Conservation (phyloP, 2,888 invertebrate genomes). For the Drosophila putrida region DNA sequence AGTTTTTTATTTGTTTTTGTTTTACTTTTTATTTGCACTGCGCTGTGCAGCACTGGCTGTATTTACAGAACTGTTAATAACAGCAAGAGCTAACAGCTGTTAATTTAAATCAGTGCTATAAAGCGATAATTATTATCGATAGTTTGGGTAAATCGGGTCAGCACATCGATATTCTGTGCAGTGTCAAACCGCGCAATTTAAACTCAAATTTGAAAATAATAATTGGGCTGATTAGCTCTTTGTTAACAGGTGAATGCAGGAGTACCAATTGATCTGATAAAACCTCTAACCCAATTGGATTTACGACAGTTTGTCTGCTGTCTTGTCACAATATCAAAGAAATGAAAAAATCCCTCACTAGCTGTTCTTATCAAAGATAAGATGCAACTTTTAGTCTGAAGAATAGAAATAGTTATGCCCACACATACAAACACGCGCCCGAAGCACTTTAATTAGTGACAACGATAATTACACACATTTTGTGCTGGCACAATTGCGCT, state of each 20-base stretch:
- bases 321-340: constrained; percentile 18
- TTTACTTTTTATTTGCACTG: constrained; percentile 30
- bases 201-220: constrained; percentile 6
- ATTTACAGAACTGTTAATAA: constrained; percentile 8
- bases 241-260: not conserved
- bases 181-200: not conserved
- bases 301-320: constrained; percentile 55
- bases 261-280: constrained; percentile 1
- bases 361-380: constrained; percentile 30
- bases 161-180: not conserved
- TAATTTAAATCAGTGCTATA: not conserved
- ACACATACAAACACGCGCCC: constrained; percentile 23
- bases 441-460: constrained; percentile 78
- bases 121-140: not conserved
- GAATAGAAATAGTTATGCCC: constrained; percentile 4
- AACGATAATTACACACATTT: constrained; percentile 82
- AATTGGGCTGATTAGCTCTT: not conserved
- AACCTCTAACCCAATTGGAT: constrained; percentile 11
- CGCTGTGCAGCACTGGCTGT: constrained; percentile 14
- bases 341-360: constrained; percentile 37
- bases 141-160: not conserved
- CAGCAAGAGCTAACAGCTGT: not conserved
- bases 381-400: constrained; percentile 37
- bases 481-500: constrained; percentile 65
- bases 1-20: constrained; percentile 41